A percentile compares a stretch with the other conserved stretches of the same genome.
These are phyloP conservation scores for Rhyzopertha dominica DNA, from an alignment of 1,140 invertebrate genomes.

Conservation along the genomic window DNA sequence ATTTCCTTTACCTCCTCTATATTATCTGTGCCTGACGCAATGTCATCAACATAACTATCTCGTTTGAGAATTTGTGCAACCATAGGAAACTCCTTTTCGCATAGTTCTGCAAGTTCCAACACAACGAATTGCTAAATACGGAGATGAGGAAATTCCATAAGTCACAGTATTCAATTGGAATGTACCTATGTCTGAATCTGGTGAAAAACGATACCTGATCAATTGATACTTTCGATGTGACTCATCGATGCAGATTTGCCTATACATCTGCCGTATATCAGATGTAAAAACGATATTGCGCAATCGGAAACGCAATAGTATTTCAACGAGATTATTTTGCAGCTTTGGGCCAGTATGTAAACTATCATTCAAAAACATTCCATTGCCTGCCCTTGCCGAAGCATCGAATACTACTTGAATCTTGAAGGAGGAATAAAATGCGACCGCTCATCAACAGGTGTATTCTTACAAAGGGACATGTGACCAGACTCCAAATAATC, in stretches of 20 bases:
- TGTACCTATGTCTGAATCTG: neutral
- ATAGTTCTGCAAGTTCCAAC: no score
- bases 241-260: conserved; percentile 1
- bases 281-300: conserved; percentile 1
- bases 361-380: conserved; percentile 4
- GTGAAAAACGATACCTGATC: conserved; percentile 5
- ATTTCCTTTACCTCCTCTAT: no score
- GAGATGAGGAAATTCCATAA: no score
- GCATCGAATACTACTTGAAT: conserved; percentile 35
- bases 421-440: conserved; percentile 33
- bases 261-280: neutral
- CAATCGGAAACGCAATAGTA: conserved; percentile 5
- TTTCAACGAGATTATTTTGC: neutral
- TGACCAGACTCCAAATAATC: no score
- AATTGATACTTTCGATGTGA: conserved; percentile 4
- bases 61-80: no score
- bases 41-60: no score
- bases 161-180: conserved; percentile 36
- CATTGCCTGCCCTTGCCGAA: neutral
- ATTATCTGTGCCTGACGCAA: no score
- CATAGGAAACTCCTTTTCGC: no score
- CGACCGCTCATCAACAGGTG: no score
- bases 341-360: neutral
- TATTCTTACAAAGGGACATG: no score
- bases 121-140: no score